phyloP scores from a whole-genome alignment of 1,140 invertebrate genomes.

The Neotoxoptera formosana region DNA sequence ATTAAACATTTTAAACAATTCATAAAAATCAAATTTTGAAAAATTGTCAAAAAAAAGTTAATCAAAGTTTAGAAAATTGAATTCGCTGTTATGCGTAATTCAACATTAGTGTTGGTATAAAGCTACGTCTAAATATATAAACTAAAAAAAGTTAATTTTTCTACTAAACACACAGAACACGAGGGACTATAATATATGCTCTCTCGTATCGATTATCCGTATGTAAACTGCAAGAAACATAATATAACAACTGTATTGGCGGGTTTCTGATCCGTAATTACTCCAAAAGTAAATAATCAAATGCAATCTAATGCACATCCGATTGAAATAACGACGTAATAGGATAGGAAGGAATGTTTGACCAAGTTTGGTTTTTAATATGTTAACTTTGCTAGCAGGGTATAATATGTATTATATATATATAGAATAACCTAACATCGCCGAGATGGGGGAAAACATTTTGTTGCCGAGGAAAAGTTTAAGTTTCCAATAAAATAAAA shows the following conservation, averaged over 20 bases:
- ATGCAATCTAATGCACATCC: background rate
- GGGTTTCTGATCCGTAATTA: background rate
- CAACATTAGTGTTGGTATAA: background rate
- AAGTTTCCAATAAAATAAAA: constrained; percentile 34
- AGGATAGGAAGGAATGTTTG: background rate
- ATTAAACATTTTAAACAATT: no score
- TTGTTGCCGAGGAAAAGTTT: constrained; percentile 23
- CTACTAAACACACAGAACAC: background rate
- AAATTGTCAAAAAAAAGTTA: background rate
- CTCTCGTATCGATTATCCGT: background rate
- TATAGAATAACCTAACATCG: background rate
- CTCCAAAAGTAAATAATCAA: background rate
- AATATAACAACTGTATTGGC: background rate
- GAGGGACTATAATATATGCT: background rate
- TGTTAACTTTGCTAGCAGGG: constrained; percentile 25
- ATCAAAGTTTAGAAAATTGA: background rate
- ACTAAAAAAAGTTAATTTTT: background rate
- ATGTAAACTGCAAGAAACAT: background rate
- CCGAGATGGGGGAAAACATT: background rate
- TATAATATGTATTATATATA: background rate
- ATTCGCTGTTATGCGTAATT: background rate
- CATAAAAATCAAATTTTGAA: no score
- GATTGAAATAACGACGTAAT: constrained; percentile 16
- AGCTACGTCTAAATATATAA: background rate
- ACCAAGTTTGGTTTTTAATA: constrained; percentile 44